Evolutionary conservation across 1,140 invertebrate genomes (phyloP), one percentile per base, ranked within the genome.

Genomic region (Microplitis mediator): DNA sequence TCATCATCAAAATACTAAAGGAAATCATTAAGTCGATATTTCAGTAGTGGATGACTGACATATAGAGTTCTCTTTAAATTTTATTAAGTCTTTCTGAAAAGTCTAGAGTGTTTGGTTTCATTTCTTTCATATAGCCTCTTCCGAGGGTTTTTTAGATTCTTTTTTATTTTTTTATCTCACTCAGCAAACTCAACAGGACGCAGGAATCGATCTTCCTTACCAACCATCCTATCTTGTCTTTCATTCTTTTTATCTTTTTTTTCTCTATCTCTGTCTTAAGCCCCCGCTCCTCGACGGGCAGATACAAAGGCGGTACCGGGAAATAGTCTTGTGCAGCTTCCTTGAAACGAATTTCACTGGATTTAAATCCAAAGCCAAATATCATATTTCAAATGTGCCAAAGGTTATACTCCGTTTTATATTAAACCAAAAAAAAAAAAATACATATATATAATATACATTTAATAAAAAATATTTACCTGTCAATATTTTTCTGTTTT

Each of bases 81-180:
- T 23, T 23, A 23, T 23, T 23, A 23, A 23, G 23, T 23, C 23
- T 23, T 23, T 23, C 23, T 23, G 23, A 23, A 50, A 65, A 65
- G 39, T 50, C 14, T 65, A n/a, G 36, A 65, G 63, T 65, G 63
- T 65, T 51, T 65, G 63, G 63, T 65, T 50, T 51, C 39, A 65
- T 65, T 63, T 11, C 63, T 52, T 50, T 50, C 63, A 52, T 39
- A 16, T 16, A 58, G 14, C 56, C n/a, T 54, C 5, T 16, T 54
- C 16, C 52, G 13, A 14, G 2, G 5, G 13, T 13, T 54, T 54
- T 16, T 54, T 54, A n/a, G n/a, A n/a, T n/a, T 58, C 51, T 54
- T 54, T 54, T 14, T 36, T 35, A 9, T 14, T 39, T 39, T 11
- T 50, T 14, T 50, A 36, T 39, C 45, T 11, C 23, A 34, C 60